Conservation (phyloP, 2,888 invertebrate genomes). For the Danaus chrysippus region DNA sequence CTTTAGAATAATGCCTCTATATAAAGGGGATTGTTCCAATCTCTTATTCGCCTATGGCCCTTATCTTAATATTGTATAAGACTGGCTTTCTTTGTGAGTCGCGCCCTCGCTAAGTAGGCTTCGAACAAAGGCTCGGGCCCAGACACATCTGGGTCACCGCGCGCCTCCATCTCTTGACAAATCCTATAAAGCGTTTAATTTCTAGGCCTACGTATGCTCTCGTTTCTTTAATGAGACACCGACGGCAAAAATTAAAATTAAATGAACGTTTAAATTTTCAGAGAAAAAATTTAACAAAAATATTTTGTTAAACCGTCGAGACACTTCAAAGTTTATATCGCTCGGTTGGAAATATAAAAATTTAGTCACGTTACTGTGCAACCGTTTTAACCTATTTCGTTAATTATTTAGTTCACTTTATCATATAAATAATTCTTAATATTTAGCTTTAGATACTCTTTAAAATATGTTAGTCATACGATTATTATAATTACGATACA, state of each 20-base stretch:
- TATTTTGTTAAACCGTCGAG: slow-evolving; percentile 19
- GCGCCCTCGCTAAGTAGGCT: slow-evolving; percentile 36
- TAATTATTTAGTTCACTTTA: no score
- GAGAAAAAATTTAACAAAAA: slow-evolving; percentile 10
- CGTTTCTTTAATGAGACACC: slow-evolving; percentile 18
- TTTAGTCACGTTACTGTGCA: no score
- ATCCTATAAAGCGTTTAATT: slow-evolving; percentile 12
- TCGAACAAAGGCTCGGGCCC: slow-evolving; percentile 37
- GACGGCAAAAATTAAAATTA: slow-evolving; percentile 9
- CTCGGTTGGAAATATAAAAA: slow-evolving; percentile 6
- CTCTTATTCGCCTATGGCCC: slow-evolving; percentile 1
- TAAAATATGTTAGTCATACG: no score
- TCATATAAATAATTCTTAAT: no score
- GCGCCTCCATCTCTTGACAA: slow-evolving; percentile 26
- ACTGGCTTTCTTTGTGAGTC: slow-evolving; percentile 21
- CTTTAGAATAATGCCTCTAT: not conserved
- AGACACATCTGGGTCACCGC: slow-evolving; percentile 41
- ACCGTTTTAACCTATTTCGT: no score
- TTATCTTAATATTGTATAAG: slow-evolving; percentile 6
- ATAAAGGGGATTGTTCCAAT: slow-evolving; percentile 30
- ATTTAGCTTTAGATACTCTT: no score
- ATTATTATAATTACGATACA: no score
- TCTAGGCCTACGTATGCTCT: slow-evolving; percentile 15
- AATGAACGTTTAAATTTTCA: slow-evolving; percentile 11
- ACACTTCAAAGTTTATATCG: slow-evolving; percentile 16